A percentile compares a stretch with the other conserved stretches of the same genome.
Evolutionary conservation across 2,797 vertebrate species (phyloP).

Genomic region (Aulostomus chinensis): DNA sequence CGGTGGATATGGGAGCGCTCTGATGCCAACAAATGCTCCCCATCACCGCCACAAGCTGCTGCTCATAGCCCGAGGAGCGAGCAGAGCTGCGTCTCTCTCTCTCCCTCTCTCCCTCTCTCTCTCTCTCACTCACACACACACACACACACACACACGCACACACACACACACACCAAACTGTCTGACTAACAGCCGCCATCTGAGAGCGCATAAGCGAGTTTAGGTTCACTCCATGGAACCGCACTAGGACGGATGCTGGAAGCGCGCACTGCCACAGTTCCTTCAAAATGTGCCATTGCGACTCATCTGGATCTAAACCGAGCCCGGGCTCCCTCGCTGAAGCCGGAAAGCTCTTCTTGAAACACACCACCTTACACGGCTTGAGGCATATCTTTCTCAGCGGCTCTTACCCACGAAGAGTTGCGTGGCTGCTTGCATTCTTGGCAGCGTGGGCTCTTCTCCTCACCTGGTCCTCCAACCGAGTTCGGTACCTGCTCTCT

Average conservation of each 20-base stretch:
- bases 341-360: conserved; percentile 79
- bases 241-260: conserved; percentile 45
- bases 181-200: conserved; percentile 45
- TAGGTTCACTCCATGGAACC: conserved; percentile 33
- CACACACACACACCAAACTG: conserved; percentile 28
- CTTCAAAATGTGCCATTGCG: conserved; percentile 77
- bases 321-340: conserved; percentile 72
- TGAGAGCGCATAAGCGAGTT: conserved; percentile 47
- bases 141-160: conserved; percentile 9
- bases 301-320: conserved; percentile 60
- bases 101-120: conserved; percentile 4
- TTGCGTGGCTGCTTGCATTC: conserved; percentile 82
- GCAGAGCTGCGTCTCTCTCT: conserved; percentile 25
- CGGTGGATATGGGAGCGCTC: no score
- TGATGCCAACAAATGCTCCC: conserved; percentile 54
- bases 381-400: conserved; percentile 78
- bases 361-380: conserved; percentile 81
- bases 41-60: conserved; percentile 48
- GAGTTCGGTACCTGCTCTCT: conserved; percentile 83
- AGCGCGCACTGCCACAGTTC: conserved; percentile 19
- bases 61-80: conserved; percentile 37
- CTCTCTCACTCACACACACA: conserved; percentile 1
- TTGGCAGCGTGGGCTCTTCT: conserved; percentile 78
- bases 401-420: conserved; percentile 79
- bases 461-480: conserved; percentile 84